Conservation (phyloP, 2,888 invertebrate species). For the Callinectes sapidus region DNA sequence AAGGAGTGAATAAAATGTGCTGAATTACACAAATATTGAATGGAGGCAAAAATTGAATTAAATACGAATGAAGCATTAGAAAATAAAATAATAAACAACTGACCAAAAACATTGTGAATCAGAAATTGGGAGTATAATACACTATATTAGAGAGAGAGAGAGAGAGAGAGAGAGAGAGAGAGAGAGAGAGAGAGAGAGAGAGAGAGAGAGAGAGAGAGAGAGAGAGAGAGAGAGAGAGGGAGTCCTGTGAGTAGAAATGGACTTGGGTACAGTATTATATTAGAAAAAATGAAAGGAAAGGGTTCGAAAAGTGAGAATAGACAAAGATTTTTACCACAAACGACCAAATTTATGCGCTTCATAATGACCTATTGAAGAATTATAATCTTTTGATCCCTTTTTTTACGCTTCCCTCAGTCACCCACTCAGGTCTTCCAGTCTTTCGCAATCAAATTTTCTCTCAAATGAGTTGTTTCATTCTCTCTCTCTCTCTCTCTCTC, state of each 20-base stretch:
- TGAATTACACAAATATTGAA: not conserved
- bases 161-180: conserved; percentile 1
- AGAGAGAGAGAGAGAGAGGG: conserved; percentile 34
- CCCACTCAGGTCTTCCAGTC: not conserved
- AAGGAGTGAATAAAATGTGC: not conserved
- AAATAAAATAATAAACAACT: no score
- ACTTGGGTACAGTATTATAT: not conserved
- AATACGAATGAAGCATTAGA: not conserved
- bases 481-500: not conserved
- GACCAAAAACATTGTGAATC: not conserved
- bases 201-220: not conserved
- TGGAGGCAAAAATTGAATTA: not conserved
- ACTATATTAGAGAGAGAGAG: not conserved
- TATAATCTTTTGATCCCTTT: conserved; percentile 24
- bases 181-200: not conserved
- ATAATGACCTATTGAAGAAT: not conserved
- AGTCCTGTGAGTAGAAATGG: no score
- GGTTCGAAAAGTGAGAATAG: not conserved
- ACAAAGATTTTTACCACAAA: not conserved
- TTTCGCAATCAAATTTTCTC: conserved; percentile 1
- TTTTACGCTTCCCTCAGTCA: not conserved
- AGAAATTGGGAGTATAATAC: not conserved
- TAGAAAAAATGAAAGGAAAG: not conserved
- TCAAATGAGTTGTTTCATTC: conserved; percentile 6
- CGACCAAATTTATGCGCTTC: not conserved